Evolutionary conservation across 2,797 vertebrate species (phyloP).

Genomic region (Zalophus californianus): DNA sequence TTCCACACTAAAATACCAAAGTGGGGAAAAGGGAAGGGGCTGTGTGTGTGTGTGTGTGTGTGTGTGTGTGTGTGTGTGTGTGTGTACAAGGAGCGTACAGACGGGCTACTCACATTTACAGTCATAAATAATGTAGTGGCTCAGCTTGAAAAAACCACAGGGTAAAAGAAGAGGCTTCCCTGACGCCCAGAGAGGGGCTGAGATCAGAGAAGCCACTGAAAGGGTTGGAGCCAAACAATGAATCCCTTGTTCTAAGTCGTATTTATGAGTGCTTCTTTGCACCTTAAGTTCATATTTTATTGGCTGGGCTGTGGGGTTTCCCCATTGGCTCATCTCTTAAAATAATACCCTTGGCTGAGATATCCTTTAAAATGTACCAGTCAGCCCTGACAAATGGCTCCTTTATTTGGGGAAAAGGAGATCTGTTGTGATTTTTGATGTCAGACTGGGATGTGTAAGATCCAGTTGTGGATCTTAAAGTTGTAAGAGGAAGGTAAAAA

Average conservation of each 20-base stretch:
- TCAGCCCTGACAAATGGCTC: constrained; percentile 83
- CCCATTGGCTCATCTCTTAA: constrained; percentile 91
- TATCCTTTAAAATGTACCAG: constrained; percentile 85
- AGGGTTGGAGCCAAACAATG: constrained; percentile 86
- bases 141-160: constrained; percentile 87
- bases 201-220: constrained; percentile 88
- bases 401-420: constrained; percentile 79
- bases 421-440: constrained; percentile 75
- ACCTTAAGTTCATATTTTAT: constrained; percentile 90
- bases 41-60: neutral
- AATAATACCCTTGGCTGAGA: constrained; percentile 88
- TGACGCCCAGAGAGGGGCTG: constrained; percentile 87
- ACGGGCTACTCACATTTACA: constrained; percentile 81
- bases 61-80: neutral
- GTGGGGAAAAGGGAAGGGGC: neutral
- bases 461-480: neutral
- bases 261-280: constrained; percentile 90
- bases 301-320: constrained; percentile 87
- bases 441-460: constrained; percentile 73
- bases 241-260: constrained; percentile 88
- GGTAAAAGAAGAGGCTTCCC: constrained; percentile 87
- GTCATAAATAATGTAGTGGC: constrained; percentile 90
- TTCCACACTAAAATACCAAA: constrained; percentile 73
- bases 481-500: constrained; percentile 55
- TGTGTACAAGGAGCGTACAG: constrained; percentile 77